Base-by-base conservation (phyloP, 2,888 invertebrate genomes). In the Cyaniris semiargus region DNA sequence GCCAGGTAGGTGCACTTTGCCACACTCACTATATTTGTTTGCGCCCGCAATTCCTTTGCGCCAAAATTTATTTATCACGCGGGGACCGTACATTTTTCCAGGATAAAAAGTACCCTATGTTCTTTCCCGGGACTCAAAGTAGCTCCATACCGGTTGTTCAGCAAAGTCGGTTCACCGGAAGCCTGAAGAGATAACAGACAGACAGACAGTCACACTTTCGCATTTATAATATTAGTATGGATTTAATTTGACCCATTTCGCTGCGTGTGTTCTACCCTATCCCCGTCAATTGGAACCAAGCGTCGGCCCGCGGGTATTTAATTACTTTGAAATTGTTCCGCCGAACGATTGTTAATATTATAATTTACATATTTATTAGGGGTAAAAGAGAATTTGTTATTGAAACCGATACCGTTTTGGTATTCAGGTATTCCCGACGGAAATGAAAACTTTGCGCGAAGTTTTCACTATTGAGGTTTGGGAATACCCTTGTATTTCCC, bases 301-400 rank as follows among this genome's bases (percentile, higher is more conserved):
- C 66, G 66, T 21, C 66, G 15, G 27, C 27, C 27, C 66, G 66
- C 27, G 66, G 27, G 27, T 66, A 66, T 66, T 66, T 31, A 66
- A 66, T 66, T 66, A 66, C 66, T 66, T 66, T 27, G 15, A 66
- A 66, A 66, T 66, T 66, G 27, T 66, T 66, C 18, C 27, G 5
- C 18, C 5, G 66, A 66, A 66, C 66, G 13, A 66, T 27, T 66
- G 66, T 66, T 66, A 60, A 60, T 60, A 31, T 66, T 31, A 5
- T 27, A 66, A 66, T 66, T 66, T 66, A 66, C 66, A 66, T 66
- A 66, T 66, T 66, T 66, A 66, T 66, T 66, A 18, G 27, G 27
- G 27, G 8, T 66, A 18, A 66, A 66, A 66, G 66, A 18, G 66
- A 66, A 66, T 66, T 66, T 18, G 66, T 66, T 66, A 66, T 66